These are phyloP conservation scores for Rynchops niger DNA, from an alignment of 2,113 vertebrate genomes.

Conservation along the genomic window DNA sequence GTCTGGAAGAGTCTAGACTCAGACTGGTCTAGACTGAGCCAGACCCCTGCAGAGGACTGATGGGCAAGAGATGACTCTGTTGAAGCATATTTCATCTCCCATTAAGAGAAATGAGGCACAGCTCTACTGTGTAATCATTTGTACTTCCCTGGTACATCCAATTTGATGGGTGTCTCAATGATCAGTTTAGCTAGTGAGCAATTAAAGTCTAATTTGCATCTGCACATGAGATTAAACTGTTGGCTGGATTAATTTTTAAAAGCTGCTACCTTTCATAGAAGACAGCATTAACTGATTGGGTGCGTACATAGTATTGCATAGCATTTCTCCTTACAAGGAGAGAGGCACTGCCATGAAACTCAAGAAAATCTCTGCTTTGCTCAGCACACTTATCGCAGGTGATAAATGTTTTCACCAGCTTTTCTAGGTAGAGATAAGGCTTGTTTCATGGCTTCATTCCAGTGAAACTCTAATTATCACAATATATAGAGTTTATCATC, in stretches of 20 bases:
- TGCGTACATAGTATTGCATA: neutral
- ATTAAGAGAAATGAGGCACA: neutral
- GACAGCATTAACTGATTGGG: neutral
- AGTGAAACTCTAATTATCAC: neutral
- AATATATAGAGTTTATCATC: neutral
- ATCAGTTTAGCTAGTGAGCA: neutral
- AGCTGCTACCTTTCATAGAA: neutral
- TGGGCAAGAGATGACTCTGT: neutral
- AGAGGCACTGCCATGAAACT: neutral
- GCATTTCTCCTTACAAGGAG: neutral
- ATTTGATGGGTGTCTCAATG: neutral
- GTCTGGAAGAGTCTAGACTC: neutral
- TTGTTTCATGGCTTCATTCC: neutral
- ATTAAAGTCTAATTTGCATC: constrained; percentile 38
- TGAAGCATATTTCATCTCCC: constrained; percentile 2
- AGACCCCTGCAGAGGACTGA: neutral
- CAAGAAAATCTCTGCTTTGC: neutral
- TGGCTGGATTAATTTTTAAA: constrained; percentile 12
- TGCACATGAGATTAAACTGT: neutral
- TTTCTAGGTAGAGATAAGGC: neutral
- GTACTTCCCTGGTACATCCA: neutral
- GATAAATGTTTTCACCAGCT: neutral
- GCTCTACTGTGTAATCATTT: neutral
- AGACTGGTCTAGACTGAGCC: neutral
- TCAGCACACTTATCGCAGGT: neutral